Evolutionary conservation across 2,113 vertebrate genomes (phyloP), one percentile per base, ranked within the genome.

Genomic region (Mirounga angustirostris): DNA sequence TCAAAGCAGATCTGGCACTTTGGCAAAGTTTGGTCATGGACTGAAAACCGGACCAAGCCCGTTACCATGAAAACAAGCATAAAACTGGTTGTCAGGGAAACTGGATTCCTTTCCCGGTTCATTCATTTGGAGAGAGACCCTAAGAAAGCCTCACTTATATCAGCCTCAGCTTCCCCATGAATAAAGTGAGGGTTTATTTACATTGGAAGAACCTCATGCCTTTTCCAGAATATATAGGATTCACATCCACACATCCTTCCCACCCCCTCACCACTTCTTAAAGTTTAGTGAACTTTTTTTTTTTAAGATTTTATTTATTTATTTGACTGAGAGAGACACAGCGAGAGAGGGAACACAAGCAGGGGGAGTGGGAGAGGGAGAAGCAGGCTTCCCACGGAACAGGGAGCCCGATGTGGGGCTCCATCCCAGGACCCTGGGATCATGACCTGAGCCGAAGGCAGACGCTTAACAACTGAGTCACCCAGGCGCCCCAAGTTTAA

Each of bases 61-160:
- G 61, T 67, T 79, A 54, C 33, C 63, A 18, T 36, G 54, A 73
- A 69, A 83, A 78, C 81, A 94, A 79, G 12, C 26, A 50, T 58
- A 91, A 81, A 81, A 46, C 26, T 85, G 4, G 54, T 89, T 94
- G n/a, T 76, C 56, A 76, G 22, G 84, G 94, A 85, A 61, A 86
- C 40, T 54, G 63, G 26, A n/a, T 73, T 36, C 13, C 59, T 54
- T 65, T 82, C 33, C n/a, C 30, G n/a, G 33, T 63, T 65, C 26
- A 16, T 5, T 36, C 56, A 52, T 24, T n/a, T 40, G 30, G 33
- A 71, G 36, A 7, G 22, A 61, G 73, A 15, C 11, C 33, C 21
- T n/a, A 91, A 43, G 76, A 43, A 92, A 96, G 16, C 24, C 54
- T 69, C 8, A 4, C 26, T 88, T 82, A 30, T 43, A 15, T 76